Evolutionary conservation across 2,113 vertebrate genomes (phyloP).

Genomic region (Mus pahari): DNA sequence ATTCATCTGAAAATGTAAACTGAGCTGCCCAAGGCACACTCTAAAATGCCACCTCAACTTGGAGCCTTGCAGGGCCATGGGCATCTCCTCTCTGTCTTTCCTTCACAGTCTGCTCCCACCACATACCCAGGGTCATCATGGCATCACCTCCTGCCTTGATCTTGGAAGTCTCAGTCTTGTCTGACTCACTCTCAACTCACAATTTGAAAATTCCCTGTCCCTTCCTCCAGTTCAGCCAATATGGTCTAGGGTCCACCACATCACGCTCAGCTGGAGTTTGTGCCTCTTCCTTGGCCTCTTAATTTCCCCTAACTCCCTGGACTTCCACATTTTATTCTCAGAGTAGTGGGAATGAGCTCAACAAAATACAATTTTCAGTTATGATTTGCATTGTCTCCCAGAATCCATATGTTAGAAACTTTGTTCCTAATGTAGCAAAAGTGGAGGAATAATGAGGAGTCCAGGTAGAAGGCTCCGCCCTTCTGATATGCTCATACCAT

Average conservation of each 20-base stretch:
- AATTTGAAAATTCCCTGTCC: not conserved
- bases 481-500: not conserved
- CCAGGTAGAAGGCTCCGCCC: not conserved
- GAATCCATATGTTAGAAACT: not conserved
- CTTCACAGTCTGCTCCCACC: not conserved
- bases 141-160: not conserved
- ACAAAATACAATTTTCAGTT: not conserved
- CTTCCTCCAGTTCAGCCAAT: not conserved
- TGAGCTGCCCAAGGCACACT: not conserved
- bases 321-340: not conserved
- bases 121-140: not conserved
- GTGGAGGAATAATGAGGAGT: not conserved
- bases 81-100: not conserved
- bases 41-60: not conserved
- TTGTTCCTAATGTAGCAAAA: too few relatives aligned
- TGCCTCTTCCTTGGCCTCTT: not conserved
- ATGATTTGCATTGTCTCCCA: not conserved
- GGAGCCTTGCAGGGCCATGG: too few relatives aligned
- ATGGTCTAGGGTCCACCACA: accelerated
- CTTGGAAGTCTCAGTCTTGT: not conserved
- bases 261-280: not conserved
- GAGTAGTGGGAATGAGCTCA: not conserved
- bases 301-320: not conserved
- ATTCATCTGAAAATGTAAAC: not conserved
- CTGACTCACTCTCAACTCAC: not conserved